Percentiles rank a stretch among this genome's conserved stretches.
These are phyloP conservation scores for Carapus acus DNA, from an alignment of 2,797 vertebrate species.

Conservation along the genomic window DNA sequence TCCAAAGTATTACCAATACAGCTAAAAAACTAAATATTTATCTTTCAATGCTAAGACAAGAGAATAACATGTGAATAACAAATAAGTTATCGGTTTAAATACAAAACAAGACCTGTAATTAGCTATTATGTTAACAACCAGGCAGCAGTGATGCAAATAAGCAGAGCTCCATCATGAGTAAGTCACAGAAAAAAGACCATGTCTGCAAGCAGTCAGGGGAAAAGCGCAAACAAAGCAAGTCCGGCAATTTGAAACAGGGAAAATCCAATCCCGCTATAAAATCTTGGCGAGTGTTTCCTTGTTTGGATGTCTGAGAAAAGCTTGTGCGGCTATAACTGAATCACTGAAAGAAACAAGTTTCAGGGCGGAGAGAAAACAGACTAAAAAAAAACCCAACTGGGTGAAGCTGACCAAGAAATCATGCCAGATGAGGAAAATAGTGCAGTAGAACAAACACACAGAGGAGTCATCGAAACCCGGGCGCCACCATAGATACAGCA, in stretches of 20 bases:
- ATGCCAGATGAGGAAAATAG: constrained; percentile 10
- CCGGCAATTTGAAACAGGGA: constrained; percentile 31
- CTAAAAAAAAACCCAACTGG: constrained; percentile 6
- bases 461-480: constrained; percentile 46
- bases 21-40: too few relatives aligned
- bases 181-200: constrained; percentile 3
- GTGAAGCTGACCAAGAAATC: constrained; percentile 4
- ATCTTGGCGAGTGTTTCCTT: constrained; percentile 57
- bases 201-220: constrained; percentile 21
- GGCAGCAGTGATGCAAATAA: too few relatives aligned
- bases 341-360: constrained; percentile 35
- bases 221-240: constrained; percentile 11
- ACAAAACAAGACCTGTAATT: too few relatives aligned
- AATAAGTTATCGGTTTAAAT: too few relatives aligned
- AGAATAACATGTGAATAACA: too few relatives aligned
- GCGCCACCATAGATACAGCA: constrained; percentile 26
- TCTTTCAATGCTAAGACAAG: too few relatives aligned
- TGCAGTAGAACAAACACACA: constrained; percentile 48
- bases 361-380: constrained; percentile 6
- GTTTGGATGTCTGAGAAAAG: constrained; percentile 66
- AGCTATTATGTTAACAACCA: too few relatives aligned
- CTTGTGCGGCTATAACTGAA: constrained; percentile 28
- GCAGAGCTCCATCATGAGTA: too few relatives aligned
- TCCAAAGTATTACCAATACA: too few relatives aligned
- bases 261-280: constrained; percentile 30